Evolutionary conservation across 2,888 invertebrate species (phyloP), one percentile per base, ranked within the genome.

Genomic region (Drosophila mercatorum): DNA sequence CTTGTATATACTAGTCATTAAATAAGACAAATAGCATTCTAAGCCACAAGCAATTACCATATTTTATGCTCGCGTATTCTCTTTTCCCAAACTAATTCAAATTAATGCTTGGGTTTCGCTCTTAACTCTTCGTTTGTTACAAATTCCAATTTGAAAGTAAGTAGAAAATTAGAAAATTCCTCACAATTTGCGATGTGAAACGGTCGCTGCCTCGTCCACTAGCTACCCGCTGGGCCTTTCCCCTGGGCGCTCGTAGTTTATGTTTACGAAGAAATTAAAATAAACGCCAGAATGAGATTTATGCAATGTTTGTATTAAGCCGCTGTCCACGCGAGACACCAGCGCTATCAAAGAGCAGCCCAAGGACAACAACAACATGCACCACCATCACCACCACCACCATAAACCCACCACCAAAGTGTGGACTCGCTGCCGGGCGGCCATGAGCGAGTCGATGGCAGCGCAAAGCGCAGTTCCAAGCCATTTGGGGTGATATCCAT

Each of bases 261-360:
- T 90, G 90, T 81, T 83, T 83, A 87, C 84, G 81, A 81, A 80
- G 83, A 91, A 91, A 91, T 90, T 89, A 90, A 91, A 91, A 91
- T 91, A 91, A 91, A 91, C 87, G 84, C 85, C 84, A 77, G 77
- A 84, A 91, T 81, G 83, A 85, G 91, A 91, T 91, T 91, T 91
- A 91, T 91, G 89, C 84, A 82, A 83, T 91, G 90, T 90, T 90
- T 91, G 87, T 85, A 90, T 89, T 85, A 90, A 89, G 84, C 87
- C 81, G 81, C 80, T 81, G 85, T 80, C 83, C 86, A 81, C 76
- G 75, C 67, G 49, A 57, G 57, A 26, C 41, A 57, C 52, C 64
- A 72, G 52, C 36, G 69, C 57, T 64, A 75, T 59, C 64, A 67
- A 61, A 60, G 68, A 73, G 67, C 76, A 51, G 49, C 43, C 40